Conservation (phyloP, 2,113 vertebrate genomes). For the Periophthalmus modestus region DNA sequence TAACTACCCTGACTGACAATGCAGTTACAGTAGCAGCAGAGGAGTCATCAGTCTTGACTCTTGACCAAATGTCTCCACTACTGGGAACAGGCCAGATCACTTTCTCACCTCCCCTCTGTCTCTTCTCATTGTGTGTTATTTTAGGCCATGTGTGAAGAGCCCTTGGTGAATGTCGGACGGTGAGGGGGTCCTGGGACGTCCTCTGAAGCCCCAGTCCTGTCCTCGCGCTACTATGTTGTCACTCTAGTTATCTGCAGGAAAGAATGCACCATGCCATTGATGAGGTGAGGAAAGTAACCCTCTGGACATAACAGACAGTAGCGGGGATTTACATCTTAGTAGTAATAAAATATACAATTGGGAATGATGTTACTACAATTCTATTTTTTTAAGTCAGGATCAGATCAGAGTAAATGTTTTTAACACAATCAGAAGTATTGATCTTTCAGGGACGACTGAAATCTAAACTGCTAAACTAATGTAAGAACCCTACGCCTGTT, state of each 20-base stretch:
- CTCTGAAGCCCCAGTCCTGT: slow-evolving; percentile 6
- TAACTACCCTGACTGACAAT: too few relatives aligned
- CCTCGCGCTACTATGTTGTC: slow-evolving; percentile 13
- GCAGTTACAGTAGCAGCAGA: neutral
- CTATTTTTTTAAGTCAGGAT: too few relatives aligned
- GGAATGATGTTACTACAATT: too few relatives aligned
- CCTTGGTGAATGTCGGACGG: neutral
- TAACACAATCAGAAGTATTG: too few relatives aligned
- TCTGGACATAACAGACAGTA: neutral
- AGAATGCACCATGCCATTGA: neutral
- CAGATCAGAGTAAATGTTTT: too few relatives aligned
- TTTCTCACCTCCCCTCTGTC: slow-evolving; percentile 23
- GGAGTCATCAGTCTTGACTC: neutral
- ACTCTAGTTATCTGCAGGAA: slow-evolving; percentile 27
- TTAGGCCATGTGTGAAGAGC: slow-evolving; percentile 43
- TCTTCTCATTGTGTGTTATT: slow-evolving; percentile 28
- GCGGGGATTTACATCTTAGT: neutral
- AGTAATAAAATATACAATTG: neutral
- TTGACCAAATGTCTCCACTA: neutral
- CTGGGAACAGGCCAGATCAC: neutral
- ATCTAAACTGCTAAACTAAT: too few relatives aligned
- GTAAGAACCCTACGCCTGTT: too few relatives aligned
- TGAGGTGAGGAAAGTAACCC: slow-evolving; percentile 4
- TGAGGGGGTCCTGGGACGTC: slow-evolving; percentile 27
- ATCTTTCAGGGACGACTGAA: too few relatives aligned